Base-by-base conservation (phyloP, 1,140 invertebrate species). In the Brachionus sp. region DNA sequence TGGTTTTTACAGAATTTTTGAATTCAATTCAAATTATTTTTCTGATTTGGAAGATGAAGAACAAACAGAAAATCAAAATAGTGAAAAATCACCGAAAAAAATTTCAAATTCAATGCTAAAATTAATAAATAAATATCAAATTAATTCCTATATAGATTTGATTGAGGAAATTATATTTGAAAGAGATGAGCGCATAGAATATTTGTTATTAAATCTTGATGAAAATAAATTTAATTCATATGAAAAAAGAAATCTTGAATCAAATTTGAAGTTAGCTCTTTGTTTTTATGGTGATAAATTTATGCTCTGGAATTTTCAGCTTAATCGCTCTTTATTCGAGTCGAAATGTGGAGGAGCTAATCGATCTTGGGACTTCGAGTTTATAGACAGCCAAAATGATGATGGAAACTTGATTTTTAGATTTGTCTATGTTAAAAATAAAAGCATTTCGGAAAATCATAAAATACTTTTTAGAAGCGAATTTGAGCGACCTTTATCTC, bases 281-380 rank as follows among this genome's bases (percentile, higher is more conserved):
- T 80, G 46, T 44, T 80, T 80, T 80, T 80, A 80, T 42, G 77
- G 77, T 44, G 77, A 80, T 66, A 57, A 66, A 35, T 80, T 80
- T 62, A 57, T 80, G n/a, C 19, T 80, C 23, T 80, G 77, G 77
- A 80, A 80, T 44, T 62, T 66, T 57, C 77, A 80, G 19, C 19
- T 80, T 0, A 57, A 80, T 62, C 46, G 77, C 2, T 7, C 50
- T 9, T 29, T 80, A 44, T 80, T 80, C 9, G 77, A 80, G 29
- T 57, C 77, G 0, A 57, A 29, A 50, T 80, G 77, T 16, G 77
- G 77, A 16, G 77, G 77, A 33, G 62, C 50, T 12, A 62, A 66
- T n/a, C 77, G 77, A 10, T 80, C 77, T n/a, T 80, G 77, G 77
- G 77, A 80, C 29, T 80, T 39, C 42, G 77, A 80, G 16, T 66